Evolutionary conservation across 2,797 vertebrate genomes (phyloP).

Genomic region (Micropoecilia bifurca): DNA sequence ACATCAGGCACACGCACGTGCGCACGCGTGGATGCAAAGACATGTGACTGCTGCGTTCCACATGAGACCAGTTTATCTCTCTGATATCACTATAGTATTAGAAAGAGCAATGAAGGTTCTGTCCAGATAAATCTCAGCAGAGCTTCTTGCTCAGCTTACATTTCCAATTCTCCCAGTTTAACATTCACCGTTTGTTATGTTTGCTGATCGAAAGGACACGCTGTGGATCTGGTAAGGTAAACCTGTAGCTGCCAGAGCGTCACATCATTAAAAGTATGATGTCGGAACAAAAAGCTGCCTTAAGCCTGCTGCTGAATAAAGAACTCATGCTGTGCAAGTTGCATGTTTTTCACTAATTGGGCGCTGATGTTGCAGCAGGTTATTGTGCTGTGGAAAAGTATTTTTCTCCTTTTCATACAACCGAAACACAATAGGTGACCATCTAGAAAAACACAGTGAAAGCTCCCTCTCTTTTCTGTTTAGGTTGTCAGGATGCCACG

Average conservation of each 20-base stretch:
- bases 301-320: neutral
- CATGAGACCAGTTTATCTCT: neutral
- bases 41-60: conserved; percentile 25
- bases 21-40: neutral
- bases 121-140: neutral
- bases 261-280: neutral
- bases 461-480: neutral
- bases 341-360: neutral
- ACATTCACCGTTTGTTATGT: neutral
- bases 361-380: neutral
- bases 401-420: neutral
- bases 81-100: neutral
- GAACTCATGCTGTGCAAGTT: neutral
- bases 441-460: neutral
- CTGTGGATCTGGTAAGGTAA: neutral
- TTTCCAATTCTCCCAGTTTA: neutral
- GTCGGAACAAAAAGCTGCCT: neutral
- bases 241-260: neutral
- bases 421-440: neutral
- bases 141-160: neutral
- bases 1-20: conserved; percentile 12
- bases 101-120: neutral
- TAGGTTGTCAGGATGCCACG: neutral
- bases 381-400: neutral
- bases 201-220: neutral